Evolutionary conservation across 2,888 invertebrate genomes (phyloP).

Genomic region (Trichacis sp.): DNA sequence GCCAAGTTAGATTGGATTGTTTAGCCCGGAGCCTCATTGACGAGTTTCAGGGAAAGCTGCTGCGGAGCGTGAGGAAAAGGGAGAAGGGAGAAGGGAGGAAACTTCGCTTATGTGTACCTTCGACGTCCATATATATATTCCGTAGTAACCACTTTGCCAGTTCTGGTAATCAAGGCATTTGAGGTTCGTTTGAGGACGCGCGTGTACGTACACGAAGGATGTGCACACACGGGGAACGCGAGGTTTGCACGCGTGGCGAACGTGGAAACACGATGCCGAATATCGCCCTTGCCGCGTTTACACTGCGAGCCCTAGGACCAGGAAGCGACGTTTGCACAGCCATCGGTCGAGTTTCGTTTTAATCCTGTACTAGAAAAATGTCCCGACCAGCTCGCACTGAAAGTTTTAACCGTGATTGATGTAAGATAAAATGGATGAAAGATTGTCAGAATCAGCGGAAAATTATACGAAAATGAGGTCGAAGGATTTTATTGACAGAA

Average conservation of each 20-base stretch:
- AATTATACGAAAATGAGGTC: no score
- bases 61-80: constrained; percentile 8
- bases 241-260: neutral
- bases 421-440: no score
- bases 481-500: no score
- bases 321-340: no score
- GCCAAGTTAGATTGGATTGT: constrained; percentile 57
- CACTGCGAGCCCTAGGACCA: no score
- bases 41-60: neutral
- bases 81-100: constrained; percentile 34
- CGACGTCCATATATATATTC: constrained; percentile 45
- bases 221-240: constrained; percentile 2
- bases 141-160: constrained; percentile 48
- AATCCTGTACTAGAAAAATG: no score
- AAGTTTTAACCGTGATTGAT: no score
- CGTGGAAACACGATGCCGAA: no score
- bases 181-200: constrained; percentile 10
- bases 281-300: no score
- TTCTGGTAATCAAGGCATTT: constrained; percentile 51
- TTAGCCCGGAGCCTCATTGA: constrained; percentile 30
- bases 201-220: constrained; percentile 26
- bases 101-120: constrained; percentile 47
- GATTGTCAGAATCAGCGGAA: no score
- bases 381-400: no score
- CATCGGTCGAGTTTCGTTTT: no score